A percentile compares a stretch with the other conserved stretches of the same genome.
Conservation (phyloP, 2,888 invertebrate genomes). For the Ophioninae sp. region DNA sequence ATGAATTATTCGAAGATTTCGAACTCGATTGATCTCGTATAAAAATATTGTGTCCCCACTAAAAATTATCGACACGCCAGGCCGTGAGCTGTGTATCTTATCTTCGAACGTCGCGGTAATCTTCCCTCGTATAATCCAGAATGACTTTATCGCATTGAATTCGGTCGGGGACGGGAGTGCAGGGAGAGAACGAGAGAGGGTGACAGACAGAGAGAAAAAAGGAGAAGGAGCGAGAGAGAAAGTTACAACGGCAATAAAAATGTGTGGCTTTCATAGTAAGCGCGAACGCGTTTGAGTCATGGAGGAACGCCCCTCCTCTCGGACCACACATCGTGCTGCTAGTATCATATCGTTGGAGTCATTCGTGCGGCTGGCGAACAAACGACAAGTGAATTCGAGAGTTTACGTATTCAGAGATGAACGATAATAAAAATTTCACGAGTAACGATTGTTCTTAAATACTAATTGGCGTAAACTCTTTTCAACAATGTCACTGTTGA, state of each 20-base stretch:
- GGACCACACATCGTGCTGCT: constrained; percentile 19
- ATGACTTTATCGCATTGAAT: constrained; percentile 55
- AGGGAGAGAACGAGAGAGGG: constrained; percentile 14
- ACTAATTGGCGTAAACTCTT: not conserved
- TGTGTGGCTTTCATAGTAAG: constrained; percentile 4
- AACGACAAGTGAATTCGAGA: constrained; percentile 28
- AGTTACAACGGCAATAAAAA: constrained; percentile 25
- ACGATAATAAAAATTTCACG: not conserved
- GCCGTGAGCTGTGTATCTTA: constrained; percentile 46
- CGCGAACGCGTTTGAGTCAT: constrained; percentile 51
- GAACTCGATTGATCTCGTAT: not conserved
- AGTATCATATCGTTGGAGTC: constrained; percentile 42
- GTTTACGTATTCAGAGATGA: not conserved
- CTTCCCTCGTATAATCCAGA: constrained; percentile 39
- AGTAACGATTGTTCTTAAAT: not conserved
- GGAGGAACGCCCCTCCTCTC: constrained; percentile 33
- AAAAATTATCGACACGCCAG: constrained; percentile 42
- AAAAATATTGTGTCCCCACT: constrained; percentile 21
- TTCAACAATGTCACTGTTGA: not conserved
- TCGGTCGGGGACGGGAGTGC: not conserved
- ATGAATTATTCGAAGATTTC: constrained; percentile 6
- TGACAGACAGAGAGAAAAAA: not conserved
- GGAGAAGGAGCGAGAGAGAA: not conserved
- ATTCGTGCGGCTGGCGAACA: constrained; percentile 39
- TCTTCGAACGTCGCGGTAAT: constrained; percentile 44